Base-by-base conservation (phyloP, 2,888 invertebrate species). In the Phorcus lineatus region DNA sequence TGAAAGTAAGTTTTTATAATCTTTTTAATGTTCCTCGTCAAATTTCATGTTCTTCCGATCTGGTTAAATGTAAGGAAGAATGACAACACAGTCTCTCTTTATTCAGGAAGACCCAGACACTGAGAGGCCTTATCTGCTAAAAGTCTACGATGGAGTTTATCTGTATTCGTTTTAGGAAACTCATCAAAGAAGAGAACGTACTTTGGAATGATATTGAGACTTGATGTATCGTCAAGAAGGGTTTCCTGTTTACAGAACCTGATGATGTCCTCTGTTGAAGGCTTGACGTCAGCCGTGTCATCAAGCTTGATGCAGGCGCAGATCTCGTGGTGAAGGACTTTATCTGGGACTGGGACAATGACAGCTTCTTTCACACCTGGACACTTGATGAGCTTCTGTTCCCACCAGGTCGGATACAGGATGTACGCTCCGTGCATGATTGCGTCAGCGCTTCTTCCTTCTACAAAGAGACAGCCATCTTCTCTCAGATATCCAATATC, bases 371-470 rank as follows among this genome's bases (percentile, higher is more conserved):
- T 67, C 7, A 83, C 80, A 3, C 57, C 70, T 3, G 81, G 80
- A 0, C 67, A 31, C 7, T 77, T 66, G 16, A 36, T 40, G 53
- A 84, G 55, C 57, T 80, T 77, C 36, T 79, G 70, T 75, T 84
- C 83, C 53, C 82, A 76, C 82, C 82, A 84, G 9, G 77, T 75
- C 16, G 84, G 84, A 66, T 84, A 84, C 55, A 81, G 77, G 24
- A 83, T 67, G 80, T 83, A 81, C 7, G 75, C 75, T 1, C 82
- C 84, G 2, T 81, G 78, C 53, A 77, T 55, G 57, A 84, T 84
- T 66, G 79, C 80, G 67, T 83, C 82, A 11, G 82, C 81, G 28
- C 81, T 81, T 9, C 84, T 53, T 16, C 84, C 82, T 53, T 82
- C 77, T n/a, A 80, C 75, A 16, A 83, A 75, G 3, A 84, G 9